Base-by-base conservation (phyloP, 2,797 vertebrate species). In the Gobionotothen gibberifrons region DNA sequence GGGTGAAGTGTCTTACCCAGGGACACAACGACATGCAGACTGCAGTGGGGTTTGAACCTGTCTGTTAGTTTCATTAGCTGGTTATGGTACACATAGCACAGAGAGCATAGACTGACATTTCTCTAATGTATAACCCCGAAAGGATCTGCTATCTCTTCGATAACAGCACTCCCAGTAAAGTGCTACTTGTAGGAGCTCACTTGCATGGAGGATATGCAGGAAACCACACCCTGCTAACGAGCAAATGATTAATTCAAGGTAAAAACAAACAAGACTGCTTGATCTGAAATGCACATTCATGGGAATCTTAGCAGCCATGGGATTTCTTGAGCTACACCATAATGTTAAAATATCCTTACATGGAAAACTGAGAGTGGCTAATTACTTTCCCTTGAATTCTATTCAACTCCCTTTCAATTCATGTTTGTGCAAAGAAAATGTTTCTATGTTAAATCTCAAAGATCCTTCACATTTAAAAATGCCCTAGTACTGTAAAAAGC, bases 221-320 rank as follows among this genome's bases (percentile, higher is more conserved):
- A 89, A 89, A 79, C 84, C 79, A 66, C 86, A 75, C 81, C 81
- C 78, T 51, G 49, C 46, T 80, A 82, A 87, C 76, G 74, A 89
- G 73, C 56, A 69, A 79, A 81, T 62, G 17, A 74, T 68, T 78
- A 55, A 9, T 67, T 66, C 13, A 69, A 70, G 58, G 69, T 79
- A 66, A 32, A 74, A 81, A 82, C 76, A 84, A 76, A 78, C 62
- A 54, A 52, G 39, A 29, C 9, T 57, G 40, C 29, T 3, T 22
- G 22, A 32, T 32, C 32, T 32, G 32, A 32, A 22, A 32, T 17
- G 21, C 36, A 61, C 26, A 49, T 39, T 66, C 4, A 12, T 0
- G 5, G 7, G 49, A 65, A 53, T 26, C 54, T 48, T 26, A 16
- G 10, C 10, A 43, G 16, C 11, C 13, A 2, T 21, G 26, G 19